phyloP scores from a whole-genome alignment of 2,113 vertebrate genomes.

The Cyprinodon variegatus region DNA sequence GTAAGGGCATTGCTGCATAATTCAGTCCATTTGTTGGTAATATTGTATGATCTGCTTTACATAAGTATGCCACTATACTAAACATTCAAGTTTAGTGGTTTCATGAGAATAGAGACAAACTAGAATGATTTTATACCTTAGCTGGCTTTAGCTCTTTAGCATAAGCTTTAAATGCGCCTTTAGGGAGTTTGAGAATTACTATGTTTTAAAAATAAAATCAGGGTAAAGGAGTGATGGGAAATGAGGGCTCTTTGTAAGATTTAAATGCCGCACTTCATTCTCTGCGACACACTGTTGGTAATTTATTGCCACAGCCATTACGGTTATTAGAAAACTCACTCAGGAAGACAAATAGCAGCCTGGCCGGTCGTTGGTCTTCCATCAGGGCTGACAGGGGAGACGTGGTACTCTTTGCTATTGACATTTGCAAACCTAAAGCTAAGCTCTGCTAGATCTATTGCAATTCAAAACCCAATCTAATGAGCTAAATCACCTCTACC shows the following conservation, averaged over 20 bases:
- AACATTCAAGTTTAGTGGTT: slow-evolving; percentile 40
- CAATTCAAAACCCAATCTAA: slow-evolving; percentile 64
- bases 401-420: slow-evolving; percentile 68
- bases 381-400: slow-evolving; percentile 72
- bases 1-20: slow-evolving; percentile 63
- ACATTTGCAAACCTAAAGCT: slow-evolving; percentile 71
- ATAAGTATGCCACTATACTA: slow-evolving; percentile 34
- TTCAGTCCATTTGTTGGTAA: slow-evolving; percentile 46
- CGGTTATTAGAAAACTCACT: slow-evolving; percentile 81
- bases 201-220: slow-evolving; percentile 68
- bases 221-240: slow-evolving; percentile 25
- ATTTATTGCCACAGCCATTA: slow-evolving; percentile 79
- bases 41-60: slow-evolving; percentile 22
- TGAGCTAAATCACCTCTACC: slow-evolving; percentile 61
- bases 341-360: slow-evolving; percentile 75
- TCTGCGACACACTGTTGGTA: slow-evolving; percentile 65
- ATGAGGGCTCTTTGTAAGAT: slow-evolving; percentile 66
- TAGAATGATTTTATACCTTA: slow-evolving; percentile 51
- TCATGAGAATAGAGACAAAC: slow-evolving; percentile 39
- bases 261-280: slow-evolving; percentile 76
- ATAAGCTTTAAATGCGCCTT: slow-evolving; percentile 55
- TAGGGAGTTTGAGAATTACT: slow-evolving; percentile 45
- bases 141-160: slow-evolving; percentile 39
- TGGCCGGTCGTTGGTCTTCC: slow-evolving; percentile 60
- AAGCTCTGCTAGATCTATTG: slow-evolving; percentile 62